phyloP scores from a whole-genome alignment of 1,140 invertebrate species.

The Campoletis sonorensis region DNA sequence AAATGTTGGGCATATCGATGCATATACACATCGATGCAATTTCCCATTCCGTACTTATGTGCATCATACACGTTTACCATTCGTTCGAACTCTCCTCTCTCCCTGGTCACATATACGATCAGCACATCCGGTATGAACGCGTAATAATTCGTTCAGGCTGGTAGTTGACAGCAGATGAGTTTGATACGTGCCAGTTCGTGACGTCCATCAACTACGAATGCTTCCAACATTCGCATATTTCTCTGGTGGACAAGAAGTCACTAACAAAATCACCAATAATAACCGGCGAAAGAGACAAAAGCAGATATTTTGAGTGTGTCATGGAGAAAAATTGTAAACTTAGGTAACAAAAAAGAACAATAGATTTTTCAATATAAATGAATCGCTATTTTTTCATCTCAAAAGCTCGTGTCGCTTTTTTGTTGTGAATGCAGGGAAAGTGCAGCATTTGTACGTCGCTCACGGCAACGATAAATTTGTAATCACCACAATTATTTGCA shows the following conservation, averaged over 20 bases:
- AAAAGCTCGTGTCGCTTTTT: no score
- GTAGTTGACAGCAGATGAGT: conserved; percentile 47
- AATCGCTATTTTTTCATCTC: no score
- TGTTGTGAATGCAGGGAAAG: no score
- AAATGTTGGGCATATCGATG: not conserved
- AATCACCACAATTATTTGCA: no score
- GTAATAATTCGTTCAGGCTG: conserved; percentile 53
- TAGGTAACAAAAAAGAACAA: no score
- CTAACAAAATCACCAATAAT: not conserved
- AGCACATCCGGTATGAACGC: conserved; percentile 16
- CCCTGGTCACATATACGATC: conserved; percentile 31
- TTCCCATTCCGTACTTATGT: conserved; percentile 13
- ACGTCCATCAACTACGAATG: conserved; percentile 52
- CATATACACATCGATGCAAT: conserved; percentile 22
- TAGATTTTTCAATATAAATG: no score
- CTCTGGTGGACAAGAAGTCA: not conserved
- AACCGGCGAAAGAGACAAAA: not conserved
- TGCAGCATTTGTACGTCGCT: no score
- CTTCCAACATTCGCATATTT: conserved; percentile 42
- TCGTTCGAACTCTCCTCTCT: not conserved
- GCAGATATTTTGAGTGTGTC: not conserved
- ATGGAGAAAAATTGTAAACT: not conserved
- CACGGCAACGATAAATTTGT: no score
- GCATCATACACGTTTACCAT: not conserved
- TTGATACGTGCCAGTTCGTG: conserved; percentile 52